Conservation (phyloP, 2,797 vertebrate species). For the Bradypus variegatus region DNA sequence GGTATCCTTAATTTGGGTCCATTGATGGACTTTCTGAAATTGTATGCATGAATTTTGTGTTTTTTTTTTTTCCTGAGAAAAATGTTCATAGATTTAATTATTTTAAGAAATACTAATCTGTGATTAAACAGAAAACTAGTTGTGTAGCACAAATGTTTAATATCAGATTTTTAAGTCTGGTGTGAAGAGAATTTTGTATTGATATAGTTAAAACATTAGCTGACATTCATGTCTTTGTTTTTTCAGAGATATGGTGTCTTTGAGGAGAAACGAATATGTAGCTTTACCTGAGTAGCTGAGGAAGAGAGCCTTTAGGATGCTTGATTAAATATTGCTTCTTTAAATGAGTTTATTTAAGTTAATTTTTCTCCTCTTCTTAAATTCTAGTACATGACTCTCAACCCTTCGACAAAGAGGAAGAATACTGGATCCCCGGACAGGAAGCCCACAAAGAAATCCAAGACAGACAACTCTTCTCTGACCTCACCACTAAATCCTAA, state of each 20-base stretch:
- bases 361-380: slow-evolving; percentile 55
- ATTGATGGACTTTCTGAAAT: neutral
- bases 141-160: neutral
- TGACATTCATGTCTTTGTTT: slow-evolving; percentile 15
- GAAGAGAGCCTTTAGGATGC: neutral
- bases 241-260: neutral
- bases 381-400: slow-evolving; percentile 91
- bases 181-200: slow-evolving; percentile 20
- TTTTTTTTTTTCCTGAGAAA: neutral
- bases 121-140: neutral
- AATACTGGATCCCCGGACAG: slow-evolving; percentile 85
- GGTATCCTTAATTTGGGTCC: neutral
- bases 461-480: slow-evolving; percentile 77
- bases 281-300: neutral
- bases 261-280: slow-evolving; percentile 27
- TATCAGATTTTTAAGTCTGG: neutral
- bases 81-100: neutral
- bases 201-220: neutral
- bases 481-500: slow-evolving; percentile 86
- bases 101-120: neutral
- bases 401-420: slow-evolving; percentile 89
- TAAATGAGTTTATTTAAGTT: slow-evolving; percentile 43
- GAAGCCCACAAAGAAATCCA: slow-evolving; percentile 86
- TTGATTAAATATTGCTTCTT: slow-evolving; percentile 35
- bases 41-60: neutral